A percentile compares a stretch with the other conserved stretches of the same genome.
These are phyloP conservation scores for Hypomecis atomaria DNA, from an alignment of 2,888 invertebrate species.

Conservation along the genomic window DNA sequence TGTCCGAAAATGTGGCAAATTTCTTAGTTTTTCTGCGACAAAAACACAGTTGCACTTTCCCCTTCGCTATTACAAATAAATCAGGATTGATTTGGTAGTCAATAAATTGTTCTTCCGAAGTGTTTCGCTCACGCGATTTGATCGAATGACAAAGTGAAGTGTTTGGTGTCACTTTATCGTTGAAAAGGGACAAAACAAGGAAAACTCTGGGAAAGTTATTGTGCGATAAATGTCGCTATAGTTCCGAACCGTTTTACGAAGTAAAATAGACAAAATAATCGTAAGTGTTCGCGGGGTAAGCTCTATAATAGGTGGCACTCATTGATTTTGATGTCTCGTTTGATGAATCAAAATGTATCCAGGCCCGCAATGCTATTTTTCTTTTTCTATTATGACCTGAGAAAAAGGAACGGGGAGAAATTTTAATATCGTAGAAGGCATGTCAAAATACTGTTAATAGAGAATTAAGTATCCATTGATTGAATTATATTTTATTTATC, in stretches of 20 bases:
- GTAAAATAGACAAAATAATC: not conserved
- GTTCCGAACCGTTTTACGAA: constrained; percentile 7
- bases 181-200: constrained; percentile 23
- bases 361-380: too few species aligned
- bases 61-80: constrained; percentile 8
- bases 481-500: too few species aligned
- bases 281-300: not conserved
- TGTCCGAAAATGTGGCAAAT: too few species aligned
- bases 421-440: too few species aligned
- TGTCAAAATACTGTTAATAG: too few species aligned
- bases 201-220: constrained; percentile 12
- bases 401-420: too few species aligned
- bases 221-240: constrained; percentile 17
- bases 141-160: constrained; percentile 19
- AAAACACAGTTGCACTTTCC: not conserved
- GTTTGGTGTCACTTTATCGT: constrained; percentile 18
- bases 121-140: constrained; percentile 17
- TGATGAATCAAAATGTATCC: too few species aligned
- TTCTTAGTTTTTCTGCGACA: too few species aligned
- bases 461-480: too few species aligned
- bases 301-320: too few species aligned
- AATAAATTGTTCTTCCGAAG: constrained; percentile 11
- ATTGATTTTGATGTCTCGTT: too few species aligned
- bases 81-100: constrained; percentile 11
- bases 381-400: too few species aligned